Evolutionary conservation across 2,888 invertebrate species (phyloP).

Genomic region (Cheiracanthium punctorium): DNA sequence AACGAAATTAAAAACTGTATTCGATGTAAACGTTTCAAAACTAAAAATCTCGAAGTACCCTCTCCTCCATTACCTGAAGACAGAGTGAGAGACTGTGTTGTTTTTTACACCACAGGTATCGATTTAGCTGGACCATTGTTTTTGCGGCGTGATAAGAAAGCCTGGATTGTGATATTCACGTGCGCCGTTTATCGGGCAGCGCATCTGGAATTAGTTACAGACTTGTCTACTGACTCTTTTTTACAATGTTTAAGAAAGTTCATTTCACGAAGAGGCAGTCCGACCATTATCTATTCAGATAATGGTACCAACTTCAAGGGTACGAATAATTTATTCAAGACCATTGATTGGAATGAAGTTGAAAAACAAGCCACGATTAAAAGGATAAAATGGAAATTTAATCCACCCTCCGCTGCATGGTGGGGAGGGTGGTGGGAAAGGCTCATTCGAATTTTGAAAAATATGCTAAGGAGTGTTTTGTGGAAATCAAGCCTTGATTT

Average conservation of each 20-base stretch:
- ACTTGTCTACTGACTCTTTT: not conserved
- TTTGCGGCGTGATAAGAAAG: not conserved
- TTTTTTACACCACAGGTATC: slow-evolving; percentile 8
- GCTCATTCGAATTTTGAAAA: no score
- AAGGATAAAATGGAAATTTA: slow-evolving; percentile 18
- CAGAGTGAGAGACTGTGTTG: not conserved
- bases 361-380: not conserved
- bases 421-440: not conserved
- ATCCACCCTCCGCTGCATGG: slow-evolving; percentile 16
- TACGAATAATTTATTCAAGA: not conserved
- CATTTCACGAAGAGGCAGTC: slow-evolving; percentile 6
- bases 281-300: not conserved
- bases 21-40: not conserved
- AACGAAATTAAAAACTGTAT: not conserved
- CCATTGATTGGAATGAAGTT: not conserved
- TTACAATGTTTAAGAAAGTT: not conserved
- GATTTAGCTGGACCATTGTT: not conserved
- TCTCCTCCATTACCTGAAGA: not conserved
- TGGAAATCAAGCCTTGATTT: no score
- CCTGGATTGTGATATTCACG: not conserved
- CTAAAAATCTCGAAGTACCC: not conserved
- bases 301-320: slow-evolving; percentile 17
- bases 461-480: no score
- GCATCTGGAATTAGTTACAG: slow-evolving; percentile 5
- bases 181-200: slow-evolving; percentile 13